Base-by-base conservation (phyloP, 2,797 vertebrate genomes). In the Phrynocephalus vlangalii region DNA sequence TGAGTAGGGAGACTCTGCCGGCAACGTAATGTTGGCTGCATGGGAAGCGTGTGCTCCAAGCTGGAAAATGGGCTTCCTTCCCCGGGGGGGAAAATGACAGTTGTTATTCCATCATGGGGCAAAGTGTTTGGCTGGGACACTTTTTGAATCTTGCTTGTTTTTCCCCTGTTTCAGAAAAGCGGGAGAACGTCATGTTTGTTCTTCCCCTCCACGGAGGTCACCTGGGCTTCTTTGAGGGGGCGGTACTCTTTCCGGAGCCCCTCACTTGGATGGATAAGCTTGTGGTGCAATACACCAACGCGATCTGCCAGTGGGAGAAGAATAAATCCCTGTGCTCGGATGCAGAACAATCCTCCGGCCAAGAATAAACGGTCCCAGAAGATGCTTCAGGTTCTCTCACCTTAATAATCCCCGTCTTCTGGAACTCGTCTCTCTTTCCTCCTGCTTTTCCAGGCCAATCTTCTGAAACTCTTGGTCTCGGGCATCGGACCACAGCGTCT, bases 241-340 rank as follows among this genome's bases (percentile, higher is more conserved):
- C 98, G 0, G 97, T 99, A 90, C 97, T 99, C 1, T 97, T 99
- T 90, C 98, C 99, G 0, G 97, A 98, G 82, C 98, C 98, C 11
- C 97, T 99, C 84, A 99, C 98, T 63, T 99, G 99, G 99, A 99
- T 99, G 97, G 99, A 99, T 96, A 99, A 98, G 96, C 96, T 99
- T n/a, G 97, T 99, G 68, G 96, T 99, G 26, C 96, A 98, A 95
- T 99, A 99, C 78, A 93, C 97, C n/a, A 95, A 99, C 24, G 97
- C 98, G 92, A 96, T 99, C 85, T 99, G 98, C 95, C 98, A 97
- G 73, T 98, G 98, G 99, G 98, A 99, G 95, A 98, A 97, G 87
- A 99, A 97, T 95, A 99, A 99, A 95, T 97, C 97, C 7, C 97
- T 98, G 70, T 99, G 99, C 97, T 97, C 95, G 0, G 97, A 96